Percentiles rank a stretch among this genome's conserved stretches.
Conservation (phyloP, 2,113 vertebrate species). For the Ascaphus truei region DNA sequence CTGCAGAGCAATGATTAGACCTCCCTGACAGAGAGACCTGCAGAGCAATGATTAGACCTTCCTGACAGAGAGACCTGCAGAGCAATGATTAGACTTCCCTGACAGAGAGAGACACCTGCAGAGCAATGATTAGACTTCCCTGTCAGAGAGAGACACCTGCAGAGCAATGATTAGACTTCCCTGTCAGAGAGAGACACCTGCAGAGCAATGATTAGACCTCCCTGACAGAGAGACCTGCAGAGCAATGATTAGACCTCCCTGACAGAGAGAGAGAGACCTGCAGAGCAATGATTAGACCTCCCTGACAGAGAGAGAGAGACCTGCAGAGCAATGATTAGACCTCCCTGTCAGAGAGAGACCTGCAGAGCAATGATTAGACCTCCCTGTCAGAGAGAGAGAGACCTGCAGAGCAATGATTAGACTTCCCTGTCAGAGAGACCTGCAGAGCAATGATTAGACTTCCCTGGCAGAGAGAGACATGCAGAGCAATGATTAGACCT, state of each 20-base stretch:
- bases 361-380: too few relatives aligned
- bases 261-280: not conserved
- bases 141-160: too few relatives aligned
- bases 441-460: not conserved
- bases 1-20: constrained; percentile 16
- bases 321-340: too few relatives aligned
- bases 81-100: not conserved
- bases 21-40: not conserved
- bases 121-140: too few relatives aligned
- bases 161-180: too few relatives aligned
- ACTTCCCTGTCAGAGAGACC: not conserved
- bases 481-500: not conserved
- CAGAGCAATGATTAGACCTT: not conserved
- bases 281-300: not conserved
- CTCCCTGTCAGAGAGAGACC: too few relatives aligned
- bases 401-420: constrained; percentile 17
- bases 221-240: not conserved
- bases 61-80: not conserved
- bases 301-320: not conserved
- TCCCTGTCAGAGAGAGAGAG: not conserved
- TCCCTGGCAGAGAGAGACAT: not conserved
- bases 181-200: not conserved
- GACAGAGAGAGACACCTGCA: too few relatives aligned
- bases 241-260: not conserved
- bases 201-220: constrained; percentile 13